Evolutionary conservation across 2,888 invertebrate genomes (phyloP).

Genomic region (Isotomurus palustris): DNA sequence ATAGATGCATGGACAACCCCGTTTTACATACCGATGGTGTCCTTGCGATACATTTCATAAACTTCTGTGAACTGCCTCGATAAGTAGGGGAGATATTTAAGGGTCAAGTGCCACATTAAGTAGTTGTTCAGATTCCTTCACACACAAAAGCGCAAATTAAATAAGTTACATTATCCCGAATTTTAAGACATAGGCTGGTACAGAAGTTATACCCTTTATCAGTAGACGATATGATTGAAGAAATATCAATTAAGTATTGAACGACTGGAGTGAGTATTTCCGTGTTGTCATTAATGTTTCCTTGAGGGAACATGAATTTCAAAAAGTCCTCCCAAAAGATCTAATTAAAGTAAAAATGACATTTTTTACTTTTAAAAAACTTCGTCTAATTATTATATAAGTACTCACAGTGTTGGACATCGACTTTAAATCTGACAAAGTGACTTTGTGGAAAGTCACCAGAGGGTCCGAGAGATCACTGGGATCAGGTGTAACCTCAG

Average conservation of each 20-base stretch:
- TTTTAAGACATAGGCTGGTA: background rate
- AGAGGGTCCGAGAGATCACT: constrained; percentile 50
- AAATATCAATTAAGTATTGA: constrained; percentile 55
- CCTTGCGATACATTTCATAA: constrained; percentile 45
- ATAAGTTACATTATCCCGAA: background rate
- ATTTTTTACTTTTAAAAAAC: background rate
- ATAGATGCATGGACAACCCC: background rate
- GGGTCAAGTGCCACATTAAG: constrained; percentile 58
- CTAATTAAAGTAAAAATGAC: constrained; percentile 21
- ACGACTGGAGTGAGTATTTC: constrained; percentile 55
- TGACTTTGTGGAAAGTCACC: constrained; percentile 50
- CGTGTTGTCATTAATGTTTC: constrained; percentile 54
- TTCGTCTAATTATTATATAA: background rate
- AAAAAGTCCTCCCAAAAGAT: constrained; percentile 51
- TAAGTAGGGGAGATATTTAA: constrained; percentile 56
- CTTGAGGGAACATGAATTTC: constrained; percentile 54
- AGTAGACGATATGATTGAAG: constrained; percentile 54
- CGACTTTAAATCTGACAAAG: constrained; percentile 52
- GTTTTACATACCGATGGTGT: constrained; percentile 43
- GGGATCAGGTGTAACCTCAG: constrained; percentile 53
- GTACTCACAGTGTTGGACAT: constrained; percentile 52
- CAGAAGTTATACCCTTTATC: constrained; percentile 50
- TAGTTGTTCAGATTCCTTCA: constrained; percentile 57
- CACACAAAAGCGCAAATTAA: background rate
- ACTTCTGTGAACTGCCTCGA: constrained; percentile 51